Evolutionary conservation across 1,140 invertebrate species (phyloP).

Genomic region (Leptinotarsa lineolata): DNA sequence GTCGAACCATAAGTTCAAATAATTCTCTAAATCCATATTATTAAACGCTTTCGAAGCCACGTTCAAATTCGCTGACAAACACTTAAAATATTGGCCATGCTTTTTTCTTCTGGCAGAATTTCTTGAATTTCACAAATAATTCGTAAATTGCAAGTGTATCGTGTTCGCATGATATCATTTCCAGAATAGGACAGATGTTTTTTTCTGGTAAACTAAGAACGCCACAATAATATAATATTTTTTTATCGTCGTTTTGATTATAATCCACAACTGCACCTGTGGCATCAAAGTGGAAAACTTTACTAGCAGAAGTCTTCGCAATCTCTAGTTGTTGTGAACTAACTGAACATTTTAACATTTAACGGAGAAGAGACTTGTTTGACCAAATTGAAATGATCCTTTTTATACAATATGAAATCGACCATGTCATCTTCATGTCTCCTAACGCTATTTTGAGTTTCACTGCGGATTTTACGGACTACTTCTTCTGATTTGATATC

Average conservation of each 20-base stretch:
- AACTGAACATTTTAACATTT: not conserved
- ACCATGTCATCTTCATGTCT: constrained; percentile 1
- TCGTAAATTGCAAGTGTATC: not conserved
- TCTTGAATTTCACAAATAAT: not conserved
- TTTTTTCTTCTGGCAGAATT: not conserved
- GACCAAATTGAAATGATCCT: not conserved
- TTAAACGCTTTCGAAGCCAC: not conserved
- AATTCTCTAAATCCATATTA: not conserved
- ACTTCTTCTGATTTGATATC: not conserved
- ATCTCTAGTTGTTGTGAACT: not conserved
- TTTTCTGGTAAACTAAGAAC: not conserved
- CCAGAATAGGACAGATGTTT: not conserved
- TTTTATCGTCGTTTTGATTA: not conserved
- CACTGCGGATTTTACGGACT: not conserved
- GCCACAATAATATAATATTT: not conserved
- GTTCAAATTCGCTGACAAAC: not conserved
- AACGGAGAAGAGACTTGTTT: not conserved
- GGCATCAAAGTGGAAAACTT: not conserved
- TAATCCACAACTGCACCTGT: not conserved
- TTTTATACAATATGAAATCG: not conserved
- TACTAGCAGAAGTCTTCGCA: not conserved
- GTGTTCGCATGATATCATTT: not conserved
- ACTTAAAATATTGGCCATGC: not conserved
- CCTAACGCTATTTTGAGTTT: not conserved
- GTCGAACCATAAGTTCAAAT: not conserved